These are phyloP conservation scores for Dichetophora obliterata DNA, from an alignment of 2,888 invertebrate species.

Conservation along the genomic window DNA sequence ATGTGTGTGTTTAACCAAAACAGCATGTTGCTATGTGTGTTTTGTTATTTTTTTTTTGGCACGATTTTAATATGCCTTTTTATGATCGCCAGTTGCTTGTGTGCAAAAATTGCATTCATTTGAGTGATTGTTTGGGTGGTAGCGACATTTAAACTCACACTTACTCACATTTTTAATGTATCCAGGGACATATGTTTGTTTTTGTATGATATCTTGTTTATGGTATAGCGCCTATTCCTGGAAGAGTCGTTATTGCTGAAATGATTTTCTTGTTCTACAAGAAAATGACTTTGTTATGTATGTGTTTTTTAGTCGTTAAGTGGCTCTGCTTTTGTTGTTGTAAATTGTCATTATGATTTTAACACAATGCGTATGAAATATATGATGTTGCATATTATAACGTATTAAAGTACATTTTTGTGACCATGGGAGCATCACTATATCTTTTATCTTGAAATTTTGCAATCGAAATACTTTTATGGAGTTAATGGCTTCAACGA, in stretches of 20 bases:
- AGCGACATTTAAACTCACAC: slow-evolving; percentile 16
- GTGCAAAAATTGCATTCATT: slow-evolving; percentile 21
- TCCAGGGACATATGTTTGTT: neutral
- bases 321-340: neutral
- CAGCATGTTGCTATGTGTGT: neutral
- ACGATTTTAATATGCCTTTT: slow-evolving; percentile 48
- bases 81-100: slow-evolving; percentile 48
- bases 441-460: too few relatives aligned
- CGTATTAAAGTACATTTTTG: too few relatives aligned
- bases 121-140: slow-evolving; percentile 25
- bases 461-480: too few relatives aligned
- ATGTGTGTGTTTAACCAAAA: neutral
- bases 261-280: slow-evolving; percentile 63
- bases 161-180: neutral
- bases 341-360: neutral
- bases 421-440: too few relatives aligned
- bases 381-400: too few relatives aligned
- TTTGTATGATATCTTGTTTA: slow-evolving; percentile 41
- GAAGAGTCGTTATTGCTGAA: slow-evolving; percentile 64
- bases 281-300: neutral
- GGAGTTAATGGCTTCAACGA: too few relatives aligned
- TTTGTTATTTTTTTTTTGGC: slow-evolving; percentile 37
- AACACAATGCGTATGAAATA: too few relatives aligned
- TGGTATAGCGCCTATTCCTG: slow-evolving; percentile 46
- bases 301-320: neutral